Evolutionary conservation across 2,888 invertebrate species (phyloP), one percentile per base, ranked within the genome.

Genomic region (Rotaria socialis): DNA sequence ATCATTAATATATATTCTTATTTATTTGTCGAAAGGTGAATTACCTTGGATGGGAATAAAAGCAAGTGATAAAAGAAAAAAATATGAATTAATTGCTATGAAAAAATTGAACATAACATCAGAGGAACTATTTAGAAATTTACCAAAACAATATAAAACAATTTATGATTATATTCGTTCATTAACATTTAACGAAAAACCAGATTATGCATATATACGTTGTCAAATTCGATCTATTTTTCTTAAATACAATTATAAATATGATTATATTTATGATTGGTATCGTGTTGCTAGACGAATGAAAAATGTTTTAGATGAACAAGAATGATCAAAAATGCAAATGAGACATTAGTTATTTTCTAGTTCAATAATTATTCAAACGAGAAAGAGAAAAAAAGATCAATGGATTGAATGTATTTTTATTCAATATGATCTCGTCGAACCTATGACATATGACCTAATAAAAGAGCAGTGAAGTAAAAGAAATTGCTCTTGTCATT

Each of bases 241-340:
- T 24, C 24, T 84, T 47, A 84, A 84, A 43, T n/a, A 43, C 10
- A 16, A 43, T 19, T 84, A 84, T 50, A 43, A 16, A 43, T 84
- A 84, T 47, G 84, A 84, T 50, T 84, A 47, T 84, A 47, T 50
- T 16, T 84, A 84, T 84, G 84, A 84, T 16, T 84, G 84, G 47
- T 80, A 47, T 47, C 3, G 1, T n/a, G n/a, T 80, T n/a, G 47
- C 47, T 43, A 80, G 47, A 47, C 35, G 35, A 43, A 47, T 80
- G 80, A 11, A 80, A 80, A 47, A n/a, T 22, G 41, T 74, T 41
- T 41, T 74, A 19, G 74, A 74, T 74, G 4, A 24, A 27, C 10
- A 60, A 27, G 14, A n/a, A 19, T 19, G 22, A 27, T 67, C 35
- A 6, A 35, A 27, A 35, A 27, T 67, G 10, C 35, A 35, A 16